These are phyloP conservation scores for Stomatorhinus ivindoensis DNA, from an alignment of 2,113 vertebrate genomes.

Conservation along the genomic window DNA sequence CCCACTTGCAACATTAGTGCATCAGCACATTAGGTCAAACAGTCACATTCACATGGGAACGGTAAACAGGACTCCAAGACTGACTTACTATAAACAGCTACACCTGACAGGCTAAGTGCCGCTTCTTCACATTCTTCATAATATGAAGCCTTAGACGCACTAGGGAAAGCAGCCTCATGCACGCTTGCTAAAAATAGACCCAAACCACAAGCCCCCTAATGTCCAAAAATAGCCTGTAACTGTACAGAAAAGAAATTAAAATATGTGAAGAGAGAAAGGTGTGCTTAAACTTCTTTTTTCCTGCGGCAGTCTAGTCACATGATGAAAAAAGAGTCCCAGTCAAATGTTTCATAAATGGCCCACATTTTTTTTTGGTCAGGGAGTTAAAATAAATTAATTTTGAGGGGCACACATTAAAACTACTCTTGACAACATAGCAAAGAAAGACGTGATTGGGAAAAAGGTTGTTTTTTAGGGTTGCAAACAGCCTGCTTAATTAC, in stretches of 20 bases:
- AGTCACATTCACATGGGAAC: neutral
- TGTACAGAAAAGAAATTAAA: neutral
- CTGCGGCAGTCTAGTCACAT: neutral
- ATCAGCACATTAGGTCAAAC: neutral
- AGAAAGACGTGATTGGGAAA: neutral
- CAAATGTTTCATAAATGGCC: neutral
- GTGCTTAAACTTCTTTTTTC: neutral
- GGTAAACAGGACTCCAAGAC: neutral
- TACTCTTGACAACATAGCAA: neutral
- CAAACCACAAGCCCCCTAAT: neutral
- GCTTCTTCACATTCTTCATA: neutral
- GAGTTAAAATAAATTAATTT: neutral
- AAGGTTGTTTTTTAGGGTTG: neutral
- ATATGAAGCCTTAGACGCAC: neutral
- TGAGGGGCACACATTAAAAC: neutral
- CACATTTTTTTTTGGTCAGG: neutral
- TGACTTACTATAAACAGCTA: neutral
- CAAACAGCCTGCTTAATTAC: neutral
- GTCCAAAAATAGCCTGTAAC: neutral
- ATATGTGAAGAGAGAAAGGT: neutral
- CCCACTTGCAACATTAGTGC: neutral
- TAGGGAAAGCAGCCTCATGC: neutral
- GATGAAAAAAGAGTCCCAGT: neutral
- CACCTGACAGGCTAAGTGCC: neutral
- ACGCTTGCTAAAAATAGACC: neutral